These are phyloP conservation scores for Sebastolobus altivelis DNA, from an alignment of 2,797 vertebrate genomes.

Conservation along the genomic window DNA sequence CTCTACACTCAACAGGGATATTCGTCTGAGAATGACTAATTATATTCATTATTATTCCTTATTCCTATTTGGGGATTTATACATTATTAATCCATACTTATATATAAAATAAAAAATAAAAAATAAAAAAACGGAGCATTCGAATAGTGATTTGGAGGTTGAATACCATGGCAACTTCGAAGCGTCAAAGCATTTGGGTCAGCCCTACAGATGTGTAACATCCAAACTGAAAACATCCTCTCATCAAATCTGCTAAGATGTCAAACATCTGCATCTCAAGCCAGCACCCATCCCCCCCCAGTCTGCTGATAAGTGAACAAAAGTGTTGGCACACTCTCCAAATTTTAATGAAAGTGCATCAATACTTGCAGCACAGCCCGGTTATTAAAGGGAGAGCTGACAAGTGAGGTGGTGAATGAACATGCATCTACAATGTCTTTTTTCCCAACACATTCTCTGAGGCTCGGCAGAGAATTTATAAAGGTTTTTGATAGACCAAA, in stretches of 20 bases:
- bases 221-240: background rate
- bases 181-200: no score
- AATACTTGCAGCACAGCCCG: background rate
- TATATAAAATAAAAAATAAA: no score
- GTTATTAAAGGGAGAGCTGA: background rate
- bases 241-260: background rate
- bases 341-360: background rate
- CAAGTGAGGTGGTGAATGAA: background rate
- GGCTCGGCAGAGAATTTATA: background rate
- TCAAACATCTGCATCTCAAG: background rate
- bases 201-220: no score
- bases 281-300: no score
- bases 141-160: no score
- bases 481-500: background rate
- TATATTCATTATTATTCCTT: no score
- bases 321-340: background rate
- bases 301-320: background rate
- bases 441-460: background rate
- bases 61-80: no score
- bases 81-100: no score
- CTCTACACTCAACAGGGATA: no score
- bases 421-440: background rate
- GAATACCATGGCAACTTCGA: no score
- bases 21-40: no score
- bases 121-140: no score